Conservation (phyloP, 2,113 vertebrate species). For the Bubo scandiacus region DNA sequence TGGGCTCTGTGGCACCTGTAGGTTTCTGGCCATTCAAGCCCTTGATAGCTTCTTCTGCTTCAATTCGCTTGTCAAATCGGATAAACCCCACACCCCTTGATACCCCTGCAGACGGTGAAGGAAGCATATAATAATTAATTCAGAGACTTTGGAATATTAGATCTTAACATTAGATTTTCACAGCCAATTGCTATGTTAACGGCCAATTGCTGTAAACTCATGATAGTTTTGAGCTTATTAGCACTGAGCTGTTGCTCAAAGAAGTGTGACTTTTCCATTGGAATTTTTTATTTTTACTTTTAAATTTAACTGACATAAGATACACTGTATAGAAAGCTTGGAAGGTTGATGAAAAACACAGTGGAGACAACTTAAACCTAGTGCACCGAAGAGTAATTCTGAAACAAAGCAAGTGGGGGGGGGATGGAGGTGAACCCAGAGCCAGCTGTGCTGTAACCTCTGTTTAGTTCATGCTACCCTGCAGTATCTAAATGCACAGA, state of each 20-base stretch:
- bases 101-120: constrained; percentile 77
- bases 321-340: neutral
- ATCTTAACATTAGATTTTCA: neutral
- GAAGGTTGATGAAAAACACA: neutral
- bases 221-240: neutral
- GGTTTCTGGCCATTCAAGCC: constrained; percentile 98
- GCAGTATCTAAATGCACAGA: neutral
- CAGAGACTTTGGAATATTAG: neutral
- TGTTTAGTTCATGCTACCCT: neutral
- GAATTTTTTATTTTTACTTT: neutral
- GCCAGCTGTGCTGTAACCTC: neutral
- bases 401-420: neutral
- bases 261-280: neutral
- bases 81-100: constrained; percentile 98
- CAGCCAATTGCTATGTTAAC: neutral
- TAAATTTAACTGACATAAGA: neutral
- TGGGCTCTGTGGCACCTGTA: constrained; percentile 91
- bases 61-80: constrained; percentile 95
- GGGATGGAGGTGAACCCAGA: neutral
- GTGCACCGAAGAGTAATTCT: rapidly evolving
- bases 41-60: constrained; percentile 99
- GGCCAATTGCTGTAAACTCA: neutral
- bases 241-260: neutral
- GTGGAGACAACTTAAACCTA: neutral
- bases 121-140: neutral